Evolutionary conservation across 2,113 vertebrate species (phyloP), one percentile per base, ranked within the genome.

Genomic region (Thymallus thymallus): DNA sequence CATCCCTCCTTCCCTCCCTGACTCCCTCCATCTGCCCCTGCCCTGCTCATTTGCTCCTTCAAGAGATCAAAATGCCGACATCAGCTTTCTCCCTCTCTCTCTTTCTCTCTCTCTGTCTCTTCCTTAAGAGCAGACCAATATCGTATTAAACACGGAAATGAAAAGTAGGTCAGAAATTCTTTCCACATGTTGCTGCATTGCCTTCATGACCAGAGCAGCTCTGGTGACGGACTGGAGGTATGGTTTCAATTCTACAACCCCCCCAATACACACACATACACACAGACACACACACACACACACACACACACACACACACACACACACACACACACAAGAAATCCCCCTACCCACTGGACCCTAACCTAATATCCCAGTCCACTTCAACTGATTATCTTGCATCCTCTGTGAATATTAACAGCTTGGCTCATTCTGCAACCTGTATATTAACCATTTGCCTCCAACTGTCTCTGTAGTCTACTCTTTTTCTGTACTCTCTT

Each of bases 81-180:
- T 70, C 48, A 35, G n/a, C 61, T 55, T 76, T 18, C 81, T 75
- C 77, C 67, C 46, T 68, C 58, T 26, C 20, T 70, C 22, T 46
- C 46, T 69, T 58, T 45, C 66, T 20, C 26, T 45, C 46, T n/a
- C 46, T 68, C 58, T 26, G 13, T 70, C 22, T 46, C 46, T 69
- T 58, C 29, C 66, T 20, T 45, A 30, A 68, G 68, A 58, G 76
- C 69, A 51, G 26, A 60, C 80, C 80, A 77, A 86, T 84, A 87
- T 88, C 73, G 68, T 86, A 84, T 90, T 86, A 90, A 90, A 92
- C 82, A 84, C 84, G 90, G 91, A 93, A 93, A 92, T 90, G 88
- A 92, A 93, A 92, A 92, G 77, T 91, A 89, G 92, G 92, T 92
- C 92, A 92, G 88, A 91, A 91, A 93, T 92, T 92, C 89, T 90